Evolutionary conservation across 2,888 invertebrate genomes (phyloP), one percentile per base, ranked within the genome.

Genomic region (Acronicta psi): DNA sequence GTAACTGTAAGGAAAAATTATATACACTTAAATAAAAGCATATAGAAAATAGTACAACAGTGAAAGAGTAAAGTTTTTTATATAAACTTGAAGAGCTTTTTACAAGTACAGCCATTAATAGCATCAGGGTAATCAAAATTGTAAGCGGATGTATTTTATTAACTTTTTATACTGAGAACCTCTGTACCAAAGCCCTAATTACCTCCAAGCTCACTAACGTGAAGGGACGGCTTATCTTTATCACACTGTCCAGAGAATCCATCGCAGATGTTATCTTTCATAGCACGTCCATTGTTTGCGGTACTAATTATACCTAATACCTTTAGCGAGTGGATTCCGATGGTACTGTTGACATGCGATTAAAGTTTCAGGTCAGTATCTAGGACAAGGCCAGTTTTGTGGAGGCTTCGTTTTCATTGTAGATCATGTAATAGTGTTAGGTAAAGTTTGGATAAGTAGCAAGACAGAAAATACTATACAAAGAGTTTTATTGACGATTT

Each of bases 291-390:
- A 77, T 77, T 76, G 73, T 75, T 73, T 69, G 57, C 52, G 18
- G 43, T 37, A 42, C 51, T 77, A 77, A 77, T 76, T 75, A 77
- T 49, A 72, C 55, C 58, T 77, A 69, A 68, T 74, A 64, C 66
- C 59, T 61, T 57, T 50, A 46, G 46, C 20, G 43, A 57, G 58
- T 56, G 31, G 59, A 70, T 62, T 41, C 57, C 71, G 38, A 57
- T 59, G 59, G 56, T 42, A 41, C 31, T 72, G 77, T 72, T 76
- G 77, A 72, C 74, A 72, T 47, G 53, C 57, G 75, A 76, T 76
- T 75, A 76, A 63, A 69, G 65, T 64, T 69, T 59, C 57, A 67
- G 67, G 67, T 57, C 59, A 56, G 16, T 55, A 73, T 77, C 53
- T 75, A 59, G 76, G 52, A 63, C 76, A 69, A 76, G 76, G 76